These are phyloP conservation scores for Coregonus sp. DNA, from an alignment of 2,797 vertebrate species.

Conservation along the genomic window DNA sequence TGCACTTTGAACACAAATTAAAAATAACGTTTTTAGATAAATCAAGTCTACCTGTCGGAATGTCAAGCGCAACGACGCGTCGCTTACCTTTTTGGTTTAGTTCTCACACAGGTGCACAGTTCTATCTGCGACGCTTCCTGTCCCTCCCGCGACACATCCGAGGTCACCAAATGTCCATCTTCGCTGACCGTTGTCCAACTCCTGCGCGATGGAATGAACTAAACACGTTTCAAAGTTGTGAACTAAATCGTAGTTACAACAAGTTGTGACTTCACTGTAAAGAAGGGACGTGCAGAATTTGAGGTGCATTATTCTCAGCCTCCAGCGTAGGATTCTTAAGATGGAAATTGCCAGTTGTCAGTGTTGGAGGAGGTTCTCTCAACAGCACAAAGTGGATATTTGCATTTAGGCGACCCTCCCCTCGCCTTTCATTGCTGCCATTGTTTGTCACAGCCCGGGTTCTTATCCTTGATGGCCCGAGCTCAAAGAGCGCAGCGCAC, in stretches of 20 bases:
- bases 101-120: constrained; percentile 65
- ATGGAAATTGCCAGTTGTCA: constrained; percentile 59
- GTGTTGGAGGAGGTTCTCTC: constrained; percentile 62
- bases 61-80: background rate
- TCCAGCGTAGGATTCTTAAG: constrained; percentile 16
- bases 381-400: constrained; percentile 75
- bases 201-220: background rate
- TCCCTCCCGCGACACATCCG: constrained; percentile 14
- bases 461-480: constrained; percentile 72
- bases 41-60: background rate
- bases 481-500: constrained; percentile 15
- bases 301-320: constrained; percentile 19
- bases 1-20: background rate
- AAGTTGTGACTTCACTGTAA: background rate
- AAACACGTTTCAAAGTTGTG: background rate
- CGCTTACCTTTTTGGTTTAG: constrained; percentile 21
- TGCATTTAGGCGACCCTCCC: constrained; percentile 79
- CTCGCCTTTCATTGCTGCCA: constrained; percentile 77
- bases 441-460: constrained; percentile 79
- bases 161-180: constrained; percentile 15
- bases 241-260: background rate
- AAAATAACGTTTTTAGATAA: background rate
- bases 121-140: constrained; percentile 23
- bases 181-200: background rate
- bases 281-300: constrained; percentile 9